phyloP scores from a whole-genome alignment of 2,113 vertebrate genomes.

The Vulpes ferrilata region DNA sequence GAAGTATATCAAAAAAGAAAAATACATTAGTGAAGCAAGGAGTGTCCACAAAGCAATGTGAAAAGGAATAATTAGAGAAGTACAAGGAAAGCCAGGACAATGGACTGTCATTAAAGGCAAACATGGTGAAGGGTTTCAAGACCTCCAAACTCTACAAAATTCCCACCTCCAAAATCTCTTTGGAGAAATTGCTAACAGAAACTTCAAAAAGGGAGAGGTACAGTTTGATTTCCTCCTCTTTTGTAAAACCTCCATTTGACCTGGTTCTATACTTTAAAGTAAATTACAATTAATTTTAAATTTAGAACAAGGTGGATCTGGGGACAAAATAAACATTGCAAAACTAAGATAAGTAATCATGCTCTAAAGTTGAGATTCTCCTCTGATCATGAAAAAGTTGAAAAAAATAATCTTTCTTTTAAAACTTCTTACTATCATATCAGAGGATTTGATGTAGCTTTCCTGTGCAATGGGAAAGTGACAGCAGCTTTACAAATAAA shows the following conservation, averaged over 20 bases:
- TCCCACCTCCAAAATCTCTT: neutral
- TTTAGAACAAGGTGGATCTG: neutral
- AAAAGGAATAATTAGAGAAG: neutral
- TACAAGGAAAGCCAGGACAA: neutral
- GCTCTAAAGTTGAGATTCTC: neutral
- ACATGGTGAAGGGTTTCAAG: neutral
- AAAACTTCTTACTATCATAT: neutral
- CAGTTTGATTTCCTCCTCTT: neutral
- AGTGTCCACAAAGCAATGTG: neutral
- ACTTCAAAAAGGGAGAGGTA: neutral
- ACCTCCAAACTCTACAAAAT: neutral
- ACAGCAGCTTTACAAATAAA: neutral
- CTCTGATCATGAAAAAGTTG: neutral
- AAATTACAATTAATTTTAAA: slow-evolving; percentile 35
- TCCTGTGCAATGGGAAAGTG: neutral
- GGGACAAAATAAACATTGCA: neutral
- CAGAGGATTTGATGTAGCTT: neutral
- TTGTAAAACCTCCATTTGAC: neutral
- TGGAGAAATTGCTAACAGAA: neutral
- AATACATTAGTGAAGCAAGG: neutral
- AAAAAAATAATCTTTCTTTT: neutral
- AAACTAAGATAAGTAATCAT: neutral
- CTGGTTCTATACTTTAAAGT: neutral
- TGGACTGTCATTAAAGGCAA: neutral
- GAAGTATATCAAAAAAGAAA: neutral